phyloP scores from a whole-genome alignment of 2,113 vertebrate genomes.

The Sus scrofa region T2T-Sscrofa CM000830.6:104562001-104562500 shows the following conservation, averaged over 20 bases:
- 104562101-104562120: slow-evolving; percentile 13
- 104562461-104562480: background rate
- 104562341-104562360: slow-evolving; percentile 8
- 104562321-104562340: background rate
- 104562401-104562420: background rate
- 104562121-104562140: slow-evolving; percentile 15
- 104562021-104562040: background rate
- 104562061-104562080: background rate
- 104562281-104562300: background rate
- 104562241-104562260: background rate
- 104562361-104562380: background rate
- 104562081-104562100: background rate
- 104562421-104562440: slow-evolving; percentile 20
- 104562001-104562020: background rate
- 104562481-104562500: slow-evolving; percentile 19
- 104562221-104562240: background rate
- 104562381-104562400: background rate
- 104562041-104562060: background rate
- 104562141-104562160: background rate
- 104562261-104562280: background rate
- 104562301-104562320: slow-evolving; percentile 9
- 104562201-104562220: background rate
- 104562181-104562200: too few relatives aligned
- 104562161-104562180: background rate
- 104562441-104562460: background rate